A percentile compares a stretch with the other conserved stretches of the same genome.
Conservation (phyloP, 2,888 invertebrate genomes). For the Scotopteryx bipunctaria region DNA sequence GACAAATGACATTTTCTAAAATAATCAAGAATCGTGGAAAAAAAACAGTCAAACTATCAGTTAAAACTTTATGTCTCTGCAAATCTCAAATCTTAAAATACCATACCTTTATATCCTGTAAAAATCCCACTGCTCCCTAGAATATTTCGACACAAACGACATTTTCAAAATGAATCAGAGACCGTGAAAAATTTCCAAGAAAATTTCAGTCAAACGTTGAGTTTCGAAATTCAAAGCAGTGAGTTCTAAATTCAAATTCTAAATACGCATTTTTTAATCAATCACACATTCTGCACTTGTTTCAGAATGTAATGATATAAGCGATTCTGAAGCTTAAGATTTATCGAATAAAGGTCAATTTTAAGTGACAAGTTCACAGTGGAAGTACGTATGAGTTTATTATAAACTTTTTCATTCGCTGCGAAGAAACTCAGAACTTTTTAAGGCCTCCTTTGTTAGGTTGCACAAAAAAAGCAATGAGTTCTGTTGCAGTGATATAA, state of each 20-base stretch:
- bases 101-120: too few relatives aligned
- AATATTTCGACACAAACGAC: too few relatives aligned
- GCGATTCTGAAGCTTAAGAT: neutral
- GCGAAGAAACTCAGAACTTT: constrained; percentile 6
- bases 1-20: too few relatives aligned
- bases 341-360: neutral
- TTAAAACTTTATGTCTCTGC: too few relatives aligned
- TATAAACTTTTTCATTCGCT: constrained; percentile 15
- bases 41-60: too few relatives aligned
- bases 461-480: neutral
- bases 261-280: neutral
- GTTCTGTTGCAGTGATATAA: neutral
- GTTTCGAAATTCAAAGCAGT: constrained; percentile 8
- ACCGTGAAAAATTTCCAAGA: too few relatives aligned
- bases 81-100: too few relatives aligned
- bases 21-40: too few relatives aligned
- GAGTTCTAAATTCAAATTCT: constrained; percentile 11
- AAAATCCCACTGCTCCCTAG: too few relatives aligned
- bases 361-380: neutral
- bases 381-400: neutral
- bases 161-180: neutral
- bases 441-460: constrained; percentile 3
- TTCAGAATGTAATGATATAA: neutral
- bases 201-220: neutral
- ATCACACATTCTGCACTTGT: neutral